Base-by-base conservation (phyloP, 2,113 vertebrate species). In the Turnix velox region DNA sequence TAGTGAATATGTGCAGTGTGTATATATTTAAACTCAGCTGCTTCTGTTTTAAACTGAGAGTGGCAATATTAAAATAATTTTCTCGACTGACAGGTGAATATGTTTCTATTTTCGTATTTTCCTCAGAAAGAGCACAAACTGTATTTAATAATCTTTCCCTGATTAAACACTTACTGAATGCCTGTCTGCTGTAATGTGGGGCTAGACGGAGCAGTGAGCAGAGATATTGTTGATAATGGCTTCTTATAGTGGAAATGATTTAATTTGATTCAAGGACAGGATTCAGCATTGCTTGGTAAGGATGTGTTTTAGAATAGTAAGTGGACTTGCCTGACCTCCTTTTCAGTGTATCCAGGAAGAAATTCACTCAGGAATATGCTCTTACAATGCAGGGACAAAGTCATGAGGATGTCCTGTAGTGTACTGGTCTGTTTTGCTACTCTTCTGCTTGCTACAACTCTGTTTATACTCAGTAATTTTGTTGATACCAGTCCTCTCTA, bases 61-160 rank as follows among this genome's bases (percentile, higher is more conserved):
- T 81, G 22, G 25, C 28, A 81, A 59, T 31, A 19, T 94, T 90
- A 91, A 91, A 96, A 89, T 87, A 89, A 91, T 88, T 28, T 5
- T 58, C 45, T 76, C 86, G 74, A 95, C 61, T 92, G 88, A 83
- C 67, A 68, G n/a, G n/a, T 45, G 78, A 90, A 37, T 74, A 42
- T 75, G 27, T 90, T 92, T 92, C 48, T 95, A 65, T 95, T 94
- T 89, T 94, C 86, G 54, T 91, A 45, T 80, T 95, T 93, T 91
- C 49, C 40, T 23, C 74, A 74, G 4, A 66, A 93, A 93, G 33
- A 65, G 10, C 42, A 72, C 68, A 85, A 92, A 81, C 25, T 96
- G 76, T 49, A 78, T 87, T 94, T 92, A 97, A 83, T 95, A 94
- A 96, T n/a, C 63, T 42, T 81, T 93, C 39, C 43, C 95, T 96